Evolutionary conservation across 1,140 invertebrate species (phyloP), one percentile per base, ranked within the genome.

Genomic region (Cheumatopsyche charites): DNA sequence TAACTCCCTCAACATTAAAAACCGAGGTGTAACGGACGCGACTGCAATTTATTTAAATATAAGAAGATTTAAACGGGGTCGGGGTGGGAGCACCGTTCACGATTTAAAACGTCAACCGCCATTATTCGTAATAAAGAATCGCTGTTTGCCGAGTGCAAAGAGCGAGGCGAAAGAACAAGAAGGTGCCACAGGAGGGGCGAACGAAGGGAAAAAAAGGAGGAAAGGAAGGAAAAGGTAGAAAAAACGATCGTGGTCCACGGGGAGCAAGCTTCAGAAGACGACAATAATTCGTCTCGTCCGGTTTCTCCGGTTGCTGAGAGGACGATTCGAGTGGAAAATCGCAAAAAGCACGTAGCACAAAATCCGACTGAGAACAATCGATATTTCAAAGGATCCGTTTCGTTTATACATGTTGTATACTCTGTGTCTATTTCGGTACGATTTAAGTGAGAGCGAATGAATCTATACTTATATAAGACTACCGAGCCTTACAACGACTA

Each of bases 261-360:
- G 66, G 66, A 67, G n/a, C 11, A 47, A 21, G 49, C 47, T 68
- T 55, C 66, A 55, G 66, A 68, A 68, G 66, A 68, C 47, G 66
- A 68, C 47, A 58, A 55, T 68, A 68, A 68, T 68, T 68, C 66
- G 66, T 68, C 66, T 68, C 66, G 66, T 68, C 66, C 66, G 26
- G 63, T 29, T 36, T 68, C n/a, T 23, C 25, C 29, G 19, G 19
- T 58, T 26, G 15, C 41, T 3, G 29, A 21, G n/a, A 26, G 47
- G 65, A 67, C 45, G 47, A 7, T 66, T 15, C 42, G 43, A 66
- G 19, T 36, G 29, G 29, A 36, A 36, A 36, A 36, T 36, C 29
- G 29, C 29, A 36, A 36, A 36, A 36, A 36, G 29, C 29, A 36
- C 29, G 29, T 36, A 36, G 29, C 3, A 36, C 29, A 36, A 36